Conservation (phyloP, 2,113 vertebrate species). For the Climacteris rufus region DNA sequence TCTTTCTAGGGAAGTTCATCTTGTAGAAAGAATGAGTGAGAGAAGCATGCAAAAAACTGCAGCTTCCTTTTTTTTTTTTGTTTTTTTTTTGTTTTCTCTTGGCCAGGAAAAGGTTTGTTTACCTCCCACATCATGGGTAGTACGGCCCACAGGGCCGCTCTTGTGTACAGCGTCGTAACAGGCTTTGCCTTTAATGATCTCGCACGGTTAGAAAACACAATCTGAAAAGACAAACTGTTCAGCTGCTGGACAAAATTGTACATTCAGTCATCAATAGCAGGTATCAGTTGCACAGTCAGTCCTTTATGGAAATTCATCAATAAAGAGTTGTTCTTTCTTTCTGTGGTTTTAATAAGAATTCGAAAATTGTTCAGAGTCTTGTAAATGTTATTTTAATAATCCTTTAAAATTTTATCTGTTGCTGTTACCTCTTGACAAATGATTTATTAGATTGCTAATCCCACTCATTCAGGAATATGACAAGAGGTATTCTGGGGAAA, state of each 20-base stretch:
- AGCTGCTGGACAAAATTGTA: slow-evolving; percentile 79
- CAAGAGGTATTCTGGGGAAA: slow-evolving; percentile 84
- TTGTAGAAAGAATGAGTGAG: slow-evolving; percentile 83
- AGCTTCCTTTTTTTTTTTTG: slow-evolving; percentile 64
- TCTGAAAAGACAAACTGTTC: slow-evolving; percentile 74
- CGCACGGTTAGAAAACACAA: slow-evolving; percentile 83
- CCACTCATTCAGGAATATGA: slow-evolving; percentile 86
- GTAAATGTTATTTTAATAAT: slow-evolving; percentile 99
- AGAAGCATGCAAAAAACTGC: slow-evolving; percentile 81
- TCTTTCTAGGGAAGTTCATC: slow-evolving; percentile 99
- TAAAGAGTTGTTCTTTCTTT: slow-evolving; percentile 81
- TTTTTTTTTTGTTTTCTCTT: slow-evolving; percentile 56
- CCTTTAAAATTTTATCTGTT: slow-evolving; percentile 91
- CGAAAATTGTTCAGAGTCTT: slow-evolving; percentile 90
- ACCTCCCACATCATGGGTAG: slow-evolving; percentile 96
- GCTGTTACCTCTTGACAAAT: slow-evolving; percentile 86
- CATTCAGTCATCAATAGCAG: slow-evolving; percentile 78
- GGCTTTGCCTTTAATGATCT: slow-evolving; percentile 87
- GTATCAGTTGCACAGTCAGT: slow-evolving; percentile 82
- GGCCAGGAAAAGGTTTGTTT: slow-evolving; percentile 86
- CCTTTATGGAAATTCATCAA: slow-evolving; percentile 80
- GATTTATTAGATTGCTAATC: slow-evolving; percentile 87
- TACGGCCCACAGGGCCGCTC: slow-evolving; percentile 80
- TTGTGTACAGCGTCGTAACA: slow-evolving; percentile 89
- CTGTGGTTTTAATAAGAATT: slow-evolving; percentile 92